Evolutionary conservation across 2,797 vertebrate genomes (phyloP), one percentile per base, ranked within the genome.

Genomic region (Pteropus rufus): DNA sequence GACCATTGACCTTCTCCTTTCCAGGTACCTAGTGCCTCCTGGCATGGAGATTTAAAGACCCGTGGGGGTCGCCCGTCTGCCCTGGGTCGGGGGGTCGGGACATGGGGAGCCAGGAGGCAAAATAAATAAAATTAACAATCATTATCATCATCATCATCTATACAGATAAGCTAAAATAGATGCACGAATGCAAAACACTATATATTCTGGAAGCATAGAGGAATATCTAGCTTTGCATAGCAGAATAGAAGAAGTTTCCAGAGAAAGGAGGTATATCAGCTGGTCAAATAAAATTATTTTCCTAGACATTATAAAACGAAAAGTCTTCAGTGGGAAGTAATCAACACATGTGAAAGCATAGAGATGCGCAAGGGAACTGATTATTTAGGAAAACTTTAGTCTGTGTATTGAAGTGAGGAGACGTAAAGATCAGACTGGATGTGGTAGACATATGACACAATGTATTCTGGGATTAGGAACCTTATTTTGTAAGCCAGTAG

Each of bases 371-470:
- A 49, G 19, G 54, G 2, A 12, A 65, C 9, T 34, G 6, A 34
- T 3, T 54, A 12, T 31, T 73, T 9, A 16, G 64, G 18, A 60
- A 39, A 80, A 31, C 11, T 41, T 81, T 14, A 31, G 46, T 12
- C 21, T 15, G 26, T 29, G 10, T 24, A 34, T 29, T 7, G 1
- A 39, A 31, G 11, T 62, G 18, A 73, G 7, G 23, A 64, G 24
- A 80, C 1, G 18, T 2, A 34, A 41, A 52, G 16, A 31, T 12
- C 2, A 77, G 19, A 39, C 31, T 73, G 10, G 14, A 29, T 6
- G 0, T 36, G 12, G 10, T n/a, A 26, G 54, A 34, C 29, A 26
- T 1, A 3, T 16, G 34, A 16, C 24, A 18, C 0, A 41, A 0
- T 56, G 15, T 19, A 5, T 82, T 52, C 75, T 70, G 21, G 21